These are phyloP conservation scores for Pelodiscus sinensis DNA, from an alignment of 2,113 vertebrate species.

Conservation along the genomic window DNA sequence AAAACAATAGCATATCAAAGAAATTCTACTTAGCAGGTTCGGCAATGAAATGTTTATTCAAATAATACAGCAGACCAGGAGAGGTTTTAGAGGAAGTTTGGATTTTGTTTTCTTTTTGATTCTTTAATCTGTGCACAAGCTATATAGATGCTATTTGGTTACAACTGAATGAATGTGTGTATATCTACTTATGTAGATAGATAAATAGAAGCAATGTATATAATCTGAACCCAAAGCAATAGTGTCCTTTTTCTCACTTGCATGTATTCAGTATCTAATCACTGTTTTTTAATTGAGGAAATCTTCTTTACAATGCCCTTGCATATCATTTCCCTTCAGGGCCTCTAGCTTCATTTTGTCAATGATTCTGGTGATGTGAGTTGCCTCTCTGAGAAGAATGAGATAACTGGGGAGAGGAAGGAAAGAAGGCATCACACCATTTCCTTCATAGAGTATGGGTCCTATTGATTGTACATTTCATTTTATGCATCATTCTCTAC, in stretches of 20 bases:
- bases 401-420: constrained; percentile 46
- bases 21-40: not conserved
- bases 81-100: not conserved
- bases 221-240: not conserved
- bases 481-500: constrained; percentile 48
- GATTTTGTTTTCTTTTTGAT: not conserved
- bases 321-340: constrained; percentile 9
- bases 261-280: not conserved
- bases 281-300: constrained; percentile 15
- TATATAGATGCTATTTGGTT: not conserved
- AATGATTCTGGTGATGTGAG: constrained; percentile 13
- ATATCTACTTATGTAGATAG: not conserved
- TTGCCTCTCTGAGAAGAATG: constrained; percentile 59
- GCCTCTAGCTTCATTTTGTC: constrained; percentile 31
- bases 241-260: not conserved
- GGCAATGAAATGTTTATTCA: not conserved
- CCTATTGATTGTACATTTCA: constrained; percentile 38
- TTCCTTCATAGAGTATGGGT: constrained; percentile 24
- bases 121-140: not conserved
- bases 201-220: not conserved
- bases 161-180: not conserved
- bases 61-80: not conserved
- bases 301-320: constrained; percentile 2
- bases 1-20: not conserved
- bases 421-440: fast-evolving